phyloP scores from a whole-genome alignment of 2,797 vertebrate species.

The Perdix hodgsoniae region DNA sequence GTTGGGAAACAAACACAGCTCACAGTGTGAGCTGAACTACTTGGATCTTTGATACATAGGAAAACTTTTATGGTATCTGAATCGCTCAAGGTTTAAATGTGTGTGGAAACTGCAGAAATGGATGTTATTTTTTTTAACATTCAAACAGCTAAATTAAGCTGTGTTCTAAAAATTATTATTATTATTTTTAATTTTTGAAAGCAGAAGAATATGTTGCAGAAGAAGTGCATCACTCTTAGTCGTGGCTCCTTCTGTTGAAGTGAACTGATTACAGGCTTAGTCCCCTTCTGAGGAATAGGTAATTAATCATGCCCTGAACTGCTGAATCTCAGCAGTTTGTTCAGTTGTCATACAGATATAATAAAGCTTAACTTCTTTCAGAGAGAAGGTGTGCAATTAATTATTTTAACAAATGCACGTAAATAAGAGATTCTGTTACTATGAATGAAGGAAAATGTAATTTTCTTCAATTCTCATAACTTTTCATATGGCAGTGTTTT shows the following conservation, averaged over 20 bases:
- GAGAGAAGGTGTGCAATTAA: not conserved
- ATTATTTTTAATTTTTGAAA: not conserved
- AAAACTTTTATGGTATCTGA: not conserved
- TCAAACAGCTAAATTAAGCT: not conserved
- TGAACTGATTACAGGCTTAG: too few relatives aligned
- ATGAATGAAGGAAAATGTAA: not conserved
- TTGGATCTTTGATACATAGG: not conserved
- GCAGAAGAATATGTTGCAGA: not conserved
- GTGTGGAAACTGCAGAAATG: not conserved
- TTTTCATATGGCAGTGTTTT: not conserved
- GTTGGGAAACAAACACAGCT: accelerated
- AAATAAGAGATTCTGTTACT: not conserved
- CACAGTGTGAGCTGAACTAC: not conserved
- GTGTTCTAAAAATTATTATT: not conserved
- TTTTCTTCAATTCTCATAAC: not conserved
- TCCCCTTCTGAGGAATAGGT: not conserved
- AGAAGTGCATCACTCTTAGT: not conserved
- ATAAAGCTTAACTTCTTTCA: not conserved
- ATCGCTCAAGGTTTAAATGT: not conserved
- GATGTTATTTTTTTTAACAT: not conserved
- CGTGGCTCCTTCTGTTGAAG: not conserved
- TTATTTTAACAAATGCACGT: not conserved
- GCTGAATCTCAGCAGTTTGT: not conserved
- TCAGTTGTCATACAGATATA: not conserved
- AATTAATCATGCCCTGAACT: not conserved